Conservation (phyloP, 1,140 invertebrate genomes). For the Cryptotermes secundus region DNA sequence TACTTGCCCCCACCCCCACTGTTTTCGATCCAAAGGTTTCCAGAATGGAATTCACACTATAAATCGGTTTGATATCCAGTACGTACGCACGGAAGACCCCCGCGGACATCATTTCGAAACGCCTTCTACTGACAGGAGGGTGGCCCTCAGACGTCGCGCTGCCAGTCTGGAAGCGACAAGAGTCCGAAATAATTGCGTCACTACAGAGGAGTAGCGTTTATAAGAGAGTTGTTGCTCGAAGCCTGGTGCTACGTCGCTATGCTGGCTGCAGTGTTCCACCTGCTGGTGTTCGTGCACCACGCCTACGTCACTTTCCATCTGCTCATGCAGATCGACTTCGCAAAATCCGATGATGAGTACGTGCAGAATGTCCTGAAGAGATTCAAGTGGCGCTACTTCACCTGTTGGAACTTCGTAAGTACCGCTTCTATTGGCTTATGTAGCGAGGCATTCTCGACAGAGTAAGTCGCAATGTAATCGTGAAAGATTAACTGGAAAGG, state of each 20-base stretch:
- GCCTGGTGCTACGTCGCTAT: background rate
- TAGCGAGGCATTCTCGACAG: background rate
- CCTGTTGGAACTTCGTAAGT: constrained; percentile 30
- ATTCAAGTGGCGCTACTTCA: constrained; percentile 23
- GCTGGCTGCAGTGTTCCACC: background rate
- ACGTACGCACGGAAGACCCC: no score
- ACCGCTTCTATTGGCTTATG: background rate
- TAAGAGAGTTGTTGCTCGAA: background rate
- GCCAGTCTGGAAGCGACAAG: no score
- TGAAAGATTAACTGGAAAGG: no score
- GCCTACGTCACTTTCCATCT: background rate
- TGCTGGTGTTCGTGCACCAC: constrained; percentile 23
- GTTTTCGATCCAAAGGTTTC: no score
- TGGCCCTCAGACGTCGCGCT: no score
- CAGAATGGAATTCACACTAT: no score
- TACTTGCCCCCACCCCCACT: no score
- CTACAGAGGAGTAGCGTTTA: no score
- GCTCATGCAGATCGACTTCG: constrained; percentile 18
- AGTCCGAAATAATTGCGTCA: no score
- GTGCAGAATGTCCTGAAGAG: constrained; percentile 8
- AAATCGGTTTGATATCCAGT: no score
- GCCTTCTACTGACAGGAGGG: no score
- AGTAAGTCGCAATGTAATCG: background rate
- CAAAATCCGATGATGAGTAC: background rate
- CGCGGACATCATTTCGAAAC: no score